Conservation (phyloP, 23 tunicate genomes). For the Trididemnum nubilum region DNA sequence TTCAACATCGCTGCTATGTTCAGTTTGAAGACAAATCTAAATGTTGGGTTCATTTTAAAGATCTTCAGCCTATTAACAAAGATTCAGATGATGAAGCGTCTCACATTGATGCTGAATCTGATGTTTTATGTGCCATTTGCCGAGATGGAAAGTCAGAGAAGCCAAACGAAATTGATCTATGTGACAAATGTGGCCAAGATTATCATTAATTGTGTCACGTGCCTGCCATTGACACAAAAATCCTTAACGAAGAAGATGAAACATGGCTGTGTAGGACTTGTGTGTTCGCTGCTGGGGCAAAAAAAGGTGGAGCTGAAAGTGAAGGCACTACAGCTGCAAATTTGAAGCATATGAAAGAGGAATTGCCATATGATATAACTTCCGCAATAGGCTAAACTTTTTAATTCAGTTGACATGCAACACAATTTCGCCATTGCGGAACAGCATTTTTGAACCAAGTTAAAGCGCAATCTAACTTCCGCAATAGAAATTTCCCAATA, state of each 20-base stretch:
- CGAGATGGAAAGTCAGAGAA: slow-evolving; percentile 82
- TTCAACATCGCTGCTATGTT: slow-evolving; percentile 63
- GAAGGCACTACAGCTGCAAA: slow-evolving; percentile 66
- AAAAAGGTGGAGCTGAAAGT: slow-evolving; percentile 72
- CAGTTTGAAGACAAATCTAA: slow-evolving; percentile 83
- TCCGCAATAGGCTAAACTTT: too few species aligned
- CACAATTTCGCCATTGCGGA: too few species aligned
- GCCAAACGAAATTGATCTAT: slow-evolving; percentile 85
- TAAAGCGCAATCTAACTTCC: too few species aligned
- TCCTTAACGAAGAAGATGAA: slow-evolving; percentile 70
- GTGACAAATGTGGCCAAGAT: slow-evolving; percentile 98
- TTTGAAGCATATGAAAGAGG: slow-evolving; percentile 62
- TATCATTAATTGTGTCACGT: slow-evolving; percentile 84
- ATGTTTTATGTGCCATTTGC: slow-evolving; percentile 73
- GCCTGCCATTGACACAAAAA: slow-evolving; percentile 67
- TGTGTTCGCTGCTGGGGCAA: slow-evolving; percentile 86
- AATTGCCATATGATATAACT: slow-evolving; percentile 77
- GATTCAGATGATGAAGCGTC: slow-evolving; percentile 38
- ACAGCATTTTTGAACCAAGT: too few species aligned
- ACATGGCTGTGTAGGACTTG: slow-evolving; percentile 91
- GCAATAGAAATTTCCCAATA: too few species aligned
- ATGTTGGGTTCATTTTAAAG: slow-evolving; percentile 84
- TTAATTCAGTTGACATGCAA: too few species aligned
- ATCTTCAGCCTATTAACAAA: slow-evolving; percentile 53
- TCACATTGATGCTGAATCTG: slow-evolving; percentile 52